phyloP scores from a whole-genome alignment of 1,140 invertebrate genomes.

The Drosophila pruinosa region DNA sequence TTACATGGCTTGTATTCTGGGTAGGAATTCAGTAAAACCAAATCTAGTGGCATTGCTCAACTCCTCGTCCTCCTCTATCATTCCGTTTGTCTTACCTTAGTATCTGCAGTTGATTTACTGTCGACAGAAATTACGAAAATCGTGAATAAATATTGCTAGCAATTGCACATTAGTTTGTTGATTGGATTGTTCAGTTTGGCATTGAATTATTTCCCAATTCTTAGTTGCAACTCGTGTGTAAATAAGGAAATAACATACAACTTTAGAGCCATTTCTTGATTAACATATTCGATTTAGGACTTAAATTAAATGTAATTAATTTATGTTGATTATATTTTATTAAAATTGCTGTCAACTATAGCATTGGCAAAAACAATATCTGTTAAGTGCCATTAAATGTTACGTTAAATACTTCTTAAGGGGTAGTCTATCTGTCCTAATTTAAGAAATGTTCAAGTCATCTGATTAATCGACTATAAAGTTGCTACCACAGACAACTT shows the following conservation, averaged over 20 bases:
- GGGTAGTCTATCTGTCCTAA: neutral
- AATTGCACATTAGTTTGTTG: neutral
- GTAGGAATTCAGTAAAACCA: constrained; percentile 27
- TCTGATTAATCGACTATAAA: constrained; percentile 28
- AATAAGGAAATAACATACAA: neutral
- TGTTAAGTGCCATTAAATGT: no score
- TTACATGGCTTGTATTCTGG: constrained; percentile 7
- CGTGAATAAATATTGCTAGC: constrained; percentile 8
- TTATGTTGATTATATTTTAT: no score
- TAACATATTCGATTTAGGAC: no score
- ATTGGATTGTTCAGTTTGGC: constrained; percentile 9
- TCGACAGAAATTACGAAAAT: neutral
- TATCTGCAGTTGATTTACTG: constrained; percentile 33
- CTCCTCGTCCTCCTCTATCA: neutral
- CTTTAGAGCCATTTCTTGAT: no score
- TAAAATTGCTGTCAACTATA: no score
- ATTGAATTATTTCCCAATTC: neutral
- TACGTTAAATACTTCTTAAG: no score
- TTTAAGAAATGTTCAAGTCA: neutral
- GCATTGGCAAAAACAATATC: no score
- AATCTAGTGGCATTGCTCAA: neutral
- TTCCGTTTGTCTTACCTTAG: neutral
- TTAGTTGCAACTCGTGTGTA: neutral
- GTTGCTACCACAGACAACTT: neutral
- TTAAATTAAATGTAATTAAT: no score